Conservation (phyloP, 2,797 vertebrate species). For the Apogon hyalosoma region DNA sequence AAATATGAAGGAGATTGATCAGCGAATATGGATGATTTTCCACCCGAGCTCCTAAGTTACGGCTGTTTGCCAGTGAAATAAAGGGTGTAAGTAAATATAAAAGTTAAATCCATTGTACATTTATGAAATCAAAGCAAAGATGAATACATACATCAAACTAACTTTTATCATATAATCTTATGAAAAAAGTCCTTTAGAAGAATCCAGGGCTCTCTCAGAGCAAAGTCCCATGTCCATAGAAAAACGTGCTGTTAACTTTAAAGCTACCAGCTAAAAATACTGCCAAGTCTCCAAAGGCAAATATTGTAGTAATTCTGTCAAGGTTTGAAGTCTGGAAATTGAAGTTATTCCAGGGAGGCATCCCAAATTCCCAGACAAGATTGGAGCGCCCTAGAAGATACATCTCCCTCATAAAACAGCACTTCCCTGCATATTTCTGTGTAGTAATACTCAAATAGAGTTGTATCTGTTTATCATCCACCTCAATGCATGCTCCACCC, state of each 20-base stretch:
- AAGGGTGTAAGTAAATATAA: slow-evolving; percentile 1
- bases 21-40: too few species aligned
- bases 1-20: too few species aligned
- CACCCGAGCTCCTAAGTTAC: too few species aligned
- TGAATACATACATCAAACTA: not conserved
- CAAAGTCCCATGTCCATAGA: slow-evolving; percentile 9
- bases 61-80: not conserved
- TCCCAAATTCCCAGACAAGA: slow-evolving; percentile 33
- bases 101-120: slow-evolving; percentile 1
- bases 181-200: slow-evolving; percentile 3
- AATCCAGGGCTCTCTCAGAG: slow-evolving; percentile 3
- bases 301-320: slow-evolving; percentile 11
- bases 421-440: slow-evolving; percentile 35
- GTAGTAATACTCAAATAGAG: slow-evolving; percentile 42
- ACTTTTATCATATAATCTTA: not conserved
- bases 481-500: slow-evolving; percentile 49
- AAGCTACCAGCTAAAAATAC: slow-evolving; percentile 8
- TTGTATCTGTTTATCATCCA: slow-evolving; percentile 66
- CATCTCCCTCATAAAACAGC: slow-evolving; percentile 37
- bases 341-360: slow-evolving; percentile 33
- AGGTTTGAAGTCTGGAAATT: slow-evolving; percentile 34
- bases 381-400: slow-evolving; percentile 5
- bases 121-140: slow-evolving; percentile 7
- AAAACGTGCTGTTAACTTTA: slow-evolving; percentile 13
- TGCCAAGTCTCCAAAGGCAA: slow-evolving; percentile 23